A percentile compares a stretch with the other conserved stretches of the same genome.
phyloP scores from a whole-genome alignment of 2,888 invertebrate species.

The Lasioglossum leucozonium region DNA sequence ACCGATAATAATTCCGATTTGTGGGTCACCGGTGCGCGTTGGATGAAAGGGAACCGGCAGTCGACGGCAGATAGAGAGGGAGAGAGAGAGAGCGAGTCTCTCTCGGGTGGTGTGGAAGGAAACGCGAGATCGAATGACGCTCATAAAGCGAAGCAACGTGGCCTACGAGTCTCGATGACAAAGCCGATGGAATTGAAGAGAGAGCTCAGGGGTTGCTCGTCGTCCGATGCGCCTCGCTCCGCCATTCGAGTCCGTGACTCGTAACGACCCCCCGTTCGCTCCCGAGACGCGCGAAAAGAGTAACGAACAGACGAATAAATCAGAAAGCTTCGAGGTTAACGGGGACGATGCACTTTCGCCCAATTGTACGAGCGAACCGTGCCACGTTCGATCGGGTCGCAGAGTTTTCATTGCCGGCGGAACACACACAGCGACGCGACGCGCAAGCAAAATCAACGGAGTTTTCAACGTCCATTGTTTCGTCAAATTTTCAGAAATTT shows the following conservation, averaged over 20 bases:
- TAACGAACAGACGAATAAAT: slow-evolving; percentile 14
- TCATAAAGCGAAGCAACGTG: slow-evolving; percentile 34
- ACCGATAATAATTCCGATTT: slow-evolving; percentile 42
- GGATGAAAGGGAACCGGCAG: slow-evolving; percentile 4
- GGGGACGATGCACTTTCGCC: not conserved
- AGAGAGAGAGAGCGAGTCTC: too few relatives aligned
- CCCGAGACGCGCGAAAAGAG: slow-evolving; percentile 9
- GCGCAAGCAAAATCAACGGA: not conserved
- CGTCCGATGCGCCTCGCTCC: not conserved
- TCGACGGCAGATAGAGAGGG: not conserved
- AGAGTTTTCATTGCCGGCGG: not conserved
- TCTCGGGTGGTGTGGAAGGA: not conserved
- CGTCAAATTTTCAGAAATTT: not conserved
- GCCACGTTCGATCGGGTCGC: not conserved
- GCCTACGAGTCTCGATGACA: slow-evolving; percentile 23
- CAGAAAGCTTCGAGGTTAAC: not conserved
- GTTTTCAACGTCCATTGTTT: not conserved
- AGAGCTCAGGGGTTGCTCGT: not conserved
- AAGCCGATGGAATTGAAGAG: slow-evolving; percentile 38
- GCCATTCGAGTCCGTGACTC: slow-evolving; percentile 6
- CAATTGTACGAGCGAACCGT: not conserved
- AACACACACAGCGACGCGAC: not conserved
- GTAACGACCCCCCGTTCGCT: not conserved
- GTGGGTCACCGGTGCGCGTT: slow-evolving; percentile 17
- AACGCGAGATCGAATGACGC: slow-evolving; percentile 34